These are phyloP conservation scores for Eubasilissa regina DNA, from an alignment of 1,140 invertebrate genomes.

Conservation along the genomic window DNA sequence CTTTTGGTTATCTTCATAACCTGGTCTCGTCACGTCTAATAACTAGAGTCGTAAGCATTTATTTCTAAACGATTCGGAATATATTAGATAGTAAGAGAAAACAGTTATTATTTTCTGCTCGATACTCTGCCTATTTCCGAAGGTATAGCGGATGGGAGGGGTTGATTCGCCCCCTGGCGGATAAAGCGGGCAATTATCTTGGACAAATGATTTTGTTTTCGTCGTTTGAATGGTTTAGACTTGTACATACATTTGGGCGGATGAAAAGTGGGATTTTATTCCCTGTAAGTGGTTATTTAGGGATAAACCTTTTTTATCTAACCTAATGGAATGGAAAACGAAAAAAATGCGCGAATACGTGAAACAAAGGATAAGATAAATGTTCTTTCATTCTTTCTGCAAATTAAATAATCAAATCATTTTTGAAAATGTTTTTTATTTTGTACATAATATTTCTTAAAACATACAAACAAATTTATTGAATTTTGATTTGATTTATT, in stretches of 20 bases:
- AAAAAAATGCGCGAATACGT: slow-evolving; percentile 3
- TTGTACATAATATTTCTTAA: no score
- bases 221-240: slow-evolving; percentile 48
- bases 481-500: no score
- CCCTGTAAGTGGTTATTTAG: slow-evolving; percentile 44
- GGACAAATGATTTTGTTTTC: slow-evolving; percentile 58
- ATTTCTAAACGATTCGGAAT: no score
- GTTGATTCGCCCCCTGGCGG: slow-evolving; percentile 33
- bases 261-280: slow-evolving; percentile 42
- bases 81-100: neutral
- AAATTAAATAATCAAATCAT: no score
- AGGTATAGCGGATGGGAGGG: slow-evolving; percentile 16
- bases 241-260: slow-evolving; percentile 33
- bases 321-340: slow-evolving; percentile 43
- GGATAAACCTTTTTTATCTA: slow-evolving; percentile 41
- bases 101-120: slow-evolving; percentile 1
- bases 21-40: no score
- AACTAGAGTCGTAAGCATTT: no score
- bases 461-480: no score
- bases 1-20: no score
- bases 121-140: slow-evolving; percentile 2
- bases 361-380: no score
- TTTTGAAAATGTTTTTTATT: no score
- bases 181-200: slow-evolving; percentile 54
- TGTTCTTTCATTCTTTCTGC: no score